Conservation (phyloP, 2,797 vertebrate genomes). For the Paramormyrops hopkinsi region DNA sequence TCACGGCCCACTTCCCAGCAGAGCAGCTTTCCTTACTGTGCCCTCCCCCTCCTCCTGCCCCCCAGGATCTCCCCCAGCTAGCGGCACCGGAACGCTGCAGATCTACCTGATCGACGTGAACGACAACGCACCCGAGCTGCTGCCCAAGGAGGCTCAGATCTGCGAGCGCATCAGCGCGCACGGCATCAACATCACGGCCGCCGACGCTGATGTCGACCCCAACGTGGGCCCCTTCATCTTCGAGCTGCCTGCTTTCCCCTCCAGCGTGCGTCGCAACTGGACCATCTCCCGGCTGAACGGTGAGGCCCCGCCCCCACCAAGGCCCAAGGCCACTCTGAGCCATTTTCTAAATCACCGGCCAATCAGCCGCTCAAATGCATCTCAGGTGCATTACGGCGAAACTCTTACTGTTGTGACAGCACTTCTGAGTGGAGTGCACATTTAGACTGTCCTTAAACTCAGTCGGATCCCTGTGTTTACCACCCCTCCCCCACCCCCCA, state of each 20-base stretch:
- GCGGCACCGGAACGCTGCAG: conserved; percentile 85
- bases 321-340: neutral
- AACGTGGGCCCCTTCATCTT: conserved; percentile 89
- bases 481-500: conserved; percentile 36
- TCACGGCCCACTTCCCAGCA: too few relatives aligned
- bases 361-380: neutral
- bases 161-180: conserved; percentile 77
- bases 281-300: conserved; percentile 83
- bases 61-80: conserved; percentile 78
- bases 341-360: neutral
- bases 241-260: conserved; percentile 74
- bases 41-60: neutral
- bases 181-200: conserved; percentile 85
- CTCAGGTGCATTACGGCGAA: neutral
- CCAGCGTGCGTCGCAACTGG: conserved; percentile 80
- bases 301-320: conserved; percentile 48
- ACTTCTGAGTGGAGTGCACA: neutral
- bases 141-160: conserved; percentile 84
- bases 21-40: neutral
- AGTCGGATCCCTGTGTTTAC: neutral
- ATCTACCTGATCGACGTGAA: conserved; percentile 92
- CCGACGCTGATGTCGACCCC: conserved; percentile 79
- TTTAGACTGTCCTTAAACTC: neutral
- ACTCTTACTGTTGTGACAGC: neutral
- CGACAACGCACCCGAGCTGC: conserved; percentile 81